Conservation (phyloP, 2,888 invertebrate genomes). For the Eupithecia tripunctaria region DNA sequence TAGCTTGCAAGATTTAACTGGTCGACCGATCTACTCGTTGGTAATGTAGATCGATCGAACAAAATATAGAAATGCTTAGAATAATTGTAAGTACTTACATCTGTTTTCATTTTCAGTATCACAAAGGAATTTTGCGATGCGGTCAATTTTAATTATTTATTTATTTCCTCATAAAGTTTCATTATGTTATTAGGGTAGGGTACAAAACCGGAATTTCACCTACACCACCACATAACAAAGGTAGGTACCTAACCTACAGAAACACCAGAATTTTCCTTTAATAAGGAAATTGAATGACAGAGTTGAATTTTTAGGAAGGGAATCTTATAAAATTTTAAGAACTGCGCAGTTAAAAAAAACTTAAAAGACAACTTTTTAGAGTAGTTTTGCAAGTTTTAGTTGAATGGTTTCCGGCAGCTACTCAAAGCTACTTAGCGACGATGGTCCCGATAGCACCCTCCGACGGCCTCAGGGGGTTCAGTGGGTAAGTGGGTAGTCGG, state of each 20-base stretch:
- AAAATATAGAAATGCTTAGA: not conserved
- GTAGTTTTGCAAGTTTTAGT: slow-evolving; percentile 19
- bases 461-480: not conserved
- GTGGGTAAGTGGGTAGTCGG: slow-evolving; percentile 26
- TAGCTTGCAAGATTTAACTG: not conserved
- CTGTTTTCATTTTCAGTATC: too few species aligned
- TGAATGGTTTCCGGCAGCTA: slow-evolving; percentile 40
- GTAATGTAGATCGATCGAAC: too few species aligned
- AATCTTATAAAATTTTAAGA: not conserved
- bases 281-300: not conserved
- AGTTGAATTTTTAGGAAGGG: not conserved
- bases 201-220: not conserved
- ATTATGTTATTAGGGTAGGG: not conserved
- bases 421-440: slow-evolving; percentile 11
- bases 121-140: not conserved
- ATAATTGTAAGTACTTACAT: not conserved
- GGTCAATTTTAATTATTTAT: too few species aligned
- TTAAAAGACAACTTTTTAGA: slow-evolving; percentile 14
- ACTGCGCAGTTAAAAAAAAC: not conserved
- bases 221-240: not conserved
- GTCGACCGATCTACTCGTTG: not conserved
- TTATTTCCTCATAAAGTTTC: too few species aligned
- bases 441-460: not conserved
- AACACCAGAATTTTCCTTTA: not conserved
- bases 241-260: too few species aligned